Percentiles rank a stretch among this genome's conserved stretches.
Conservation (phyloP, 2,888 invertebrate genomes). For the Electrophaes corylata region DNA sequence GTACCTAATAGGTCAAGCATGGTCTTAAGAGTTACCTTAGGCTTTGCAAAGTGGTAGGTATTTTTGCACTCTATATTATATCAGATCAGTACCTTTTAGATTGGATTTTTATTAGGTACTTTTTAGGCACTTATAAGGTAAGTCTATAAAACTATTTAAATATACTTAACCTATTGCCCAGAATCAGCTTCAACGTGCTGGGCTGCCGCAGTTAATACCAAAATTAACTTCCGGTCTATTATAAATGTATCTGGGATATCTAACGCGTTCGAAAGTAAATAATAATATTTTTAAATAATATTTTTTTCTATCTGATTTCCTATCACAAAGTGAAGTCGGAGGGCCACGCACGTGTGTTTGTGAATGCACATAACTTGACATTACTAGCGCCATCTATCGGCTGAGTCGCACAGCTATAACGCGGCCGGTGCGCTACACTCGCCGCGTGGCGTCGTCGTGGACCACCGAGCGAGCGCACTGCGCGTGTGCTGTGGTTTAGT, state of each 20-base stretch:
- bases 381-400: conserved; percentile 6
- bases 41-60: too few species aligned
- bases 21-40: too few species aligned
- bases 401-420: not conserved
- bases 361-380: not conserved
- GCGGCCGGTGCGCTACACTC: not conserved
- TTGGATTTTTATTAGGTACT: too few species aligned
- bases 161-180: not conserved
- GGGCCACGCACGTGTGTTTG: conserved; percentile 5
- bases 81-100: too few species aligned
- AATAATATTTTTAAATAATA: not conserved
- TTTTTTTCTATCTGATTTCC: not conserved
- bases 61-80: too few species aligned
- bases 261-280: not conserved
- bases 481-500: too few species aligned
- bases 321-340: conserved; percentile 6
- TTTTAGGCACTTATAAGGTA: too few species aligned
- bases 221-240: not conserved
- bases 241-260: not conserved
- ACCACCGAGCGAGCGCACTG: too few species aligned
- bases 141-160: too few species aligned
- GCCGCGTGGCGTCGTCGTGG: too few species aligned
- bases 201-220: not conserved
- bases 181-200: not conserved
- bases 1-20: too few species aligned